These are phyloP conservation scores for Trachelus tabidus DNA, from an alignment of 2,888 invertebrate species.

Conservation along the genomic window DNA sequence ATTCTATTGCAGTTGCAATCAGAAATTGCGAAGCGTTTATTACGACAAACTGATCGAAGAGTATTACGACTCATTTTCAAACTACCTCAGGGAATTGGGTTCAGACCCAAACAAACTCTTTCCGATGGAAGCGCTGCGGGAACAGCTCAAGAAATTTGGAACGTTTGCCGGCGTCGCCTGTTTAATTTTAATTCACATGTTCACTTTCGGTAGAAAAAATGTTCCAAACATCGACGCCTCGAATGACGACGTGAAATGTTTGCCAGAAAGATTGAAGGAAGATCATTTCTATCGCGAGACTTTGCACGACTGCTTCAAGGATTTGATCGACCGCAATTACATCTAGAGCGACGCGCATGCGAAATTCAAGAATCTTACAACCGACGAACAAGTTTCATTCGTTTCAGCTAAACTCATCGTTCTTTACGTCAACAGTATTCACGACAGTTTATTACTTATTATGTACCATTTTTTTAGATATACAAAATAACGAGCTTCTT, in stretches of 20 bases:
- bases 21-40: slow-evolving; percentile 42
- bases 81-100: slow-evolving; percentile 38
- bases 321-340: slow-evolving; percentile 35
- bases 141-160: slow-evolving; percentile 47
- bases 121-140: slow-evolving; percentile 42
- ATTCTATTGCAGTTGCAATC: slow-evolving; percentile 51
- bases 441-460: slow-evolving; percentile 29
- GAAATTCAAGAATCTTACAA: not conserved
- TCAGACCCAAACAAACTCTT: slow-evolving; percentile 45
- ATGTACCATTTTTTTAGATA: slow-evolving; percentile 34
- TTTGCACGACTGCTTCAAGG: slow-evolving; percentile 29
- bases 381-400: slow-evolving; percentile 21
- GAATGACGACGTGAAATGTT: slow-evolving; percentile 1
- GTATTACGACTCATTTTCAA: slow-evolving; percentile 51
- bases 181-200: slow-evolving; percentile 40
- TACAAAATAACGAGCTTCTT: slow-evolving; percentile 52
- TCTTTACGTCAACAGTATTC: slow-evolving; percentile 32
- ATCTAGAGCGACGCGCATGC: slow-evolving; percentile 14
- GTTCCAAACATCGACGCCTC: slow-evolving; percentile 30
- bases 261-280: slow-evolving; percentile 26
- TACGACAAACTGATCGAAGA: slow-evolving; percentile 47
- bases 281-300: slow-evolving; percentile 29
- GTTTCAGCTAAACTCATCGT: slow-evolving; percentile 30
- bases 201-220: slow-evolving; percentile 38
- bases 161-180: slow-evolving; percentile 40